These are phyloP conservation scores for Rutpela maculata DNA, from an alignment of 2,888 invertebrate genomes.

Conservation along the genomic window DNA sequence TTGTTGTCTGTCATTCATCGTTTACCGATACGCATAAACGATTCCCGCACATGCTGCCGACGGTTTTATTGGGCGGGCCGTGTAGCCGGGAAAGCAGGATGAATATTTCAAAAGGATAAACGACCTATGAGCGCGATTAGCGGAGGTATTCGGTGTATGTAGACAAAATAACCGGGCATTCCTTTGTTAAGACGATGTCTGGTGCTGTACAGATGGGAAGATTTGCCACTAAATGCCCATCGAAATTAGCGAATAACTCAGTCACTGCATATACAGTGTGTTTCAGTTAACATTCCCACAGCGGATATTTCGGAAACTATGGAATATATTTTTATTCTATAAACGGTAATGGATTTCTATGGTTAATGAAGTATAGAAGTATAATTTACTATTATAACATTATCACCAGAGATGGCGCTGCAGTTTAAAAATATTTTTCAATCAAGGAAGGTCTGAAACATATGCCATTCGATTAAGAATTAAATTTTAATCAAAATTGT, in stretches of 20 bases:
- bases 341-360: too few species aligned
- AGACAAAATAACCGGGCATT: conserved; percentile 36
- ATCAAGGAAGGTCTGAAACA: too few species aligned
- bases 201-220: background rate
- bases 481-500: too few species aligned
- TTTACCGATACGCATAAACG: background rate
- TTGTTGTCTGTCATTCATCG: conserved; percentile 2
- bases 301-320: too few species aligned
- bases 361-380: too few species aligned
- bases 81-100: conserved; percentile 26
- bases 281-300: too few species aligned
- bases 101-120: conserved; percentile 16
- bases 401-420: too few species aligned
- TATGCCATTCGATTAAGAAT: too few species aligned
- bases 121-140: conserved; percentile 8
- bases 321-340: too few species aligned
- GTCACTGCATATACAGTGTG: background rate
- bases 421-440: too few species aligned
- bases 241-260: background rate
- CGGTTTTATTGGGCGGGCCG: conserved; percentile 42
- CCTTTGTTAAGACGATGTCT: conserved; percentile 8
- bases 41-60: conserved; percentile 19
- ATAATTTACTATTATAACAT: too few species aligned
- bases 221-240: conserved; percentile 3
- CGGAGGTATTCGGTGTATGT: conserved; percentile 7